Base-by-base conservation (phyloP, 2,797 vertebrate genomes). In the Lagocephalus sceleratus region DNA sequence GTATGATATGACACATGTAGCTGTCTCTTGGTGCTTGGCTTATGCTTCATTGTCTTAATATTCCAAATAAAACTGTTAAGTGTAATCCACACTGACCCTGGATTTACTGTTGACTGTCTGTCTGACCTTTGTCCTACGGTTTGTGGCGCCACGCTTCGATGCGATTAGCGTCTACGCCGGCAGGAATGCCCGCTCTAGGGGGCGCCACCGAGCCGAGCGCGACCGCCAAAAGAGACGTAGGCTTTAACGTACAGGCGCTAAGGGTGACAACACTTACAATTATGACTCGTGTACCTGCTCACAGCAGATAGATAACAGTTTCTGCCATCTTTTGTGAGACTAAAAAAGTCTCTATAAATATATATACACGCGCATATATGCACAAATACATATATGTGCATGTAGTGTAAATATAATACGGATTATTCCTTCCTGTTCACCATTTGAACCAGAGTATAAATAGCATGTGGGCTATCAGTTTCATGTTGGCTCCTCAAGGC, bases 11-110 rank as follows among this genome's bases (percentile, higher is more conserved):
- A 87, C 87, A 91, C 87, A 84, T 91, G 87, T 91, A 90, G 89
- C 87, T 90, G 85, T 91, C 90, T 89, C 88, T 89, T 90, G 89
- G 90, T 92, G 91, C 91, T 91, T 92, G 87, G 90, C 89, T 88
- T 89, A 85, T 86, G 89, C 89, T 92, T 91, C 85, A 89, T 90
- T 92, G 90, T 92, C 91, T 93, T 93, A 93, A 92, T 92, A 91
- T 90, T 92, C 88, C 86, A 89, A 89, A 92, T 92, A 91, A 92
- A 92, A 89, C 81, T 84, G 83, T 90, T 89, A 86, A 90, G 86
- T 90, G 88, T 92, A 89, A 87, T 82, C 84, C 76, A 85, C 85
- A 79, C 71, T 68, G 73, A 72, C 65, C 72, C 68, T 20, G 73
- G 60, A 75, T 67, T 79, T 73, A 57, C 64, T 73, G 19, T 57